Evolutionary conservation across 2,797 vertebrate genomes (phyloP).

Genomic region (Gymnothorax javanicus): DNA sequence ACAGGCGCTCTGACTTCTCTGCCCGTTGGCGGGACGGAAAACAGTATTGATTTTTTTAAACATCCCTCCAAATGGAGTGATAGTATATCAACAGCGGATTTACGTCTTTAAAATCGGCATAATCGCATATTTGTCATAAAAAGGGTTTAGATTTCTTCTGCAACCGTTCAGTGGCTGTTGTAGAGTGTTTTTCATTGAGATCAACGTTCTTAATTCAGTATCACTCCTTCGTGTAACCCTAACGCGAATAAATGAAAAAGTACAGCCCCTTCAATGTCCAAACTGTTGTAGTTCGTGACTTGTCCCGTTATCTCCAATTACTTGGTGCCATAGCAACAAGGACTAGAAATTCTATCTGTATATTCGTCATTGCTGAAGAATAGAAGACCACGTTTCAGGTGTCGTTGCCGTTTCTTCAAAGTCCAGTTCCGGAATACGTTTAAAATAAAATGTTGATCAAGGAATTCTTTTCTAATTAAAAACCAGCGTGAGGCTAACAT

Average conservation of each 20-base stretch:
- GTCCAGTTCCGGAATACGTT: too few relatives aligned
- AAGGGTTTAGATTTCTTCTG: neutral
- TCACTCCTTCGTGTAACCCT: neutral
- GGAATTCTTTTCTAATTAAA: too few relatives aligned
- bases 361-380: constrained; percentile 56
- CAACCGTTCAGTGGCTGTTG: neutral
- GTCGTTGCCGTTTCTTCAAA: constrained; percentile 44
- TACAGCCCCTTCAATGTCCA: neutral
- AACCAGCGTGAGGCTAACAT: too few relatives aligned
- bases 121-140: neutral
- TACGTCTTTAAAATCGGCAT: neutral
- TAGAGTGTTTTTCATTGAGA: constrained; percentile 63
- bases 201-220: neutral
- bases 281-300: neutral
- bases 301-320: neutral
- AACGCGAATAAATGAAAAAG: neutral
- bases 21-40: constrained; percentile 77
- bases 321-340: constrained; percentile 58
- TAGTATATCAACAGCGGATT: constrained; percentile 3
- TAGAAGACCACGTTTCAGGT: constrained; percentile 66
- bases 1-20: constrained; percentile 61
- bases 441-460: too few relatives aligned
- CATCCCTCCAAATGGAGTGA: constrained; percentile 69
- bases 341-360: constrained; percentile 66
- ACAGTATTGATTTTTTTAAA: constrained; percentile 89